Evolutionary conservation across 2,888 invertebrate species (phyloP), one percentile per base, ranked within the genome.

Genomic region (Eristalinus sepulchralis): DNA sequence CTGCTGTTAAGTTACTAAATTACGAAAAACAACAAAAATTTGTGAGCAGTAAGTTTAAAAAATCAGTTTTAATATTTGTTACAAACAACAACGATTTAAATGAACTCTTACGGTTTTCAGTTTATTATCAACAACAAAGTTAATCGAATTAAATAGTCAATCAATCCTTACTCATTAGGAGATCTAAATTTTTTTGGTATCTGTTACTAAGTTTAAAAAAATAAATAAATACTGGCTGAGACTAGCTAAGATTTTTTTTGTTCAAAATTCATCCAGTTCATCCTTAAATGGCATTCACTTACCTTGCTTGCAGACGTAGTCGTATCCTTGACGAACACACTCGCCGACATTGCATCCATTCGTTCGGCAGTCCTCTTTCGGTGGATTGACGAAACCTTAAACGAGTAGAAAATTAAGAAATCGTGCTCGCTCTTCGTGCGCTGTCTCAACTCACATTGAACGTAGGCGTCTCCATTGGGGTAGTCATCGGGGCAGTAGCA

Each of bases 401-500:
- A n/a, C 34, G 22, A 20, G 8, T 20, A 64, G 13, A 64, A 6
- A 6, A 1, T n/a, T 8, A 39, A 39, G 2, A n/a, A 17, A 22
- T 57, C 24, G 24, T 11, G 22, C 1, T 24, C 1, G 0, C 9
- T 13, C 6, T 13, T n/a, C 1, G 11, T 10, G 22, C 3, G 22
- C 9, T 20, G 2, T 24, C 24, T 11, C 1, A 20, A 95, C 96
- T 95, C 93, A 97, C 97, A 97, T 94, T 96, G 96, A 89, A 96
- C 95, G 90, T 96, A 95, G 24, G 97, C 97, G 94, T 98, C 96
- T 76, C 97, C 98, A 84, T 95, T 94, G 64, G 97, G 97, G 93
- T 94, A 96, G 90, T 95, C 95, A 39, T 95, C 94, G 67, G 97
- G 97, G 91, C 98, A 98, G 91, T 96, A 96, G 91, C 98, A 98